Percentiles rank a stretch among this genome's conserved stretches.
Conservation (phyloP, 2,888 invertebrate species). For the Lithophane socia region DNA sequence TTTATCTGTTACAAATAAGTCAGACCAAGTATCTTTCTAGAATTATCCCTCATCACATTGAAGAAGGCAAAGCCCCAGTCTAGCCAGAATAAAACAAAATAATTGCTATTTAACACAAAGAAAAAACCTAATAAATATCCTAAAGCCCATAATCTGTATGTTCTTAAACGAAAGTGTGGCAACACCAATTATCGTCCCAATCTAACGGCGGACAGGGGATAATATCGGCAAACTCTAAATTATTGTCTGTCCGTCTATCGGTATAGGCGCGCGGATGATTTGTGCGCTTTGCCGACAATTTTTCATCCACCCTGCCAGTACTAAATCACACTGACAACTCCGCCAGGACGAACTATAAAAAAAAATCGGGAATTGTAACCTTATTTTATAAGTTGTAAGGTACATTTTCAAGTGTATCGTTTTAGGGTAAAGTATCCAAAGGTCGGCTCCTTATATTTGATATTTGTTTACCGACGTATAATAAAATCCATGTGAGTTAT, state of each 20-base stretch:
- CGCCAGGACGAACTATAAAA: conserved; percentile 55
- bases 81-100: conserved; percentile 24
- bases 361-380: conserved; percentile 31
- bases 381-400: conserved; percentile 19
- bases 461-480: conserved; percentile 67
- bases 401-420: conserved; percentile 29
- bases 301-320: conserved; percentile 75
- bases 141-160: conserved; percentile 15
- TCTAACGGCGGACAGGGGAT: conserved; percentile 59
- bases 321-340: conserved; percentile 78
- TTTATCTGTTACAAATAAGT: conserved; percentile 14
- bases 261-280: conserved; percentile 76
- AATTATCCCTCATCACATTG: conserved; percentile 32
- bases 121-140: conserved; percentile 26
- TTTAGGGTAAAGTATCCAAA: conserved; percentile 53
- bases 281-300: conserved; percentile 75
- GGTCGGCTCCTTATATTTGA: conserved; percentile 64
- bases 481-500: conserved; percentile 66
- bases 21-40: not conserved
- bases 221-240: conserved; percentile 74
- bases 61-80: conserved; percentile 1
- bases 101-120: conserved; percentile 3
- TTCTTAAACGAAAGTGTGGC: conserved; percentile 52
- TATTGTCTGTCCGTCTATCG: conserved; percentile 70
- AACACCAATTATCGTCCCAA: conserved; percentile 64